Conservation (phyloP, 2,888 invertebrate genomes). For the Phrixothrix hirtus region DNA sequence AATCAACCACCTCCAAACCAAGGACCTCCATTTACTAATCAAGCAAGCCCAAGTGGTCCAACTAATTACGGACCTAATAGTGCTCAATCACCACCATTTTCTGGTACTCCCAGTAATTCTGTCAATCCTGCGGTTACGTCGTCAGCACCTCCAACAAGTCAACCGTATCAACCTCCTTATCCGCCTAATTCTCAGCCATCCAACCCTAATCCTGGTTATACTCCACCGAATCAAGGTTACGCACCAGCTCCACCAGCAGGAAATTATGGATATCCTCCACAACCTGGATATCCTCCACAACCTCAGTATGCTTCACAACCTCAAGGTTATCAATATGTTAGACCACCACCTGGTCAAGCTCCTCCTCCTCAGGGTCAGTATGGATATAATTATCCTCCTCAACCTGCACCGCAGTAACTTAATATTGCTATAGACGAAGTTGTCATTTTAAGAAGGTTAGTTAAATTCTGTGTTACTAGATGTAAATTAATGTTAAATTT, state of each 20-base stretch:
- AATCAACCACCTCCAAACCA: conserved; percentile 62
- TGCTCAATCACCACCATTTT: conserved; percentile 68
- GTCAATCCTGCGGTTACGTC: conserved; percentile 60
- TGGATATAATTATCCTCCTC: conserved; percentile 78
- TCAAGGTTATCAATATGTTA: conserved; percentile 67
- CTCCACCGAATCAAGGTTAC: conserved; percentile 53
- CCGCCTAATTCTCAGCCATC: conserved; percentile 57
- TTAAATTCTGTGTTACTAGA: neutral
- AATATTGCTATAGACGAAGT: neutral
- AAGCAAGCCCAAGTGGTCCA: conserved; percentile 59
- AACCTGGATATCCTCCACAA: conserved; percentile 64
- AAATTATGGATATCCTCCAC: conserved; percentile 62
- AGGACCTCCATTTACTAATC: conserved; percentile 60
- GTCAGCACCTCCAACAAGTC: conserved; percentile 58
- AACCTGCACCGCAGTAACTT: conserved; percentile 67
- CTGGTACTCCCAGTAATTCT: conserved; percentile 56
- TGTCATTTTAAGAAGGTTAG: neutral
- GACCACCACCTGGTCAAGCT: conserved; percentile 70
- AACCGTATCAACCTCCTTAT: conserved; percentile 62
- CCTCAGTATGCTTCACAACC: conserved; percentile 63
- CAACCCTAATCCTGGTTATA: conserved; percentile 57
- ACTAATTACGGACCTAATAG: conserved; percentile 54
- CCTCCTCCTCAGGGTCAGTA: conserved; percentile 75
- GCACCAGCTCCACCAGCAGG: conserved; percentile 49
- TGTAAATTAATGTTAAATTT: neutral